Conservation (phyloP, 1,140 invertebrate species). For the Harlomillsia oculata region DNA sequence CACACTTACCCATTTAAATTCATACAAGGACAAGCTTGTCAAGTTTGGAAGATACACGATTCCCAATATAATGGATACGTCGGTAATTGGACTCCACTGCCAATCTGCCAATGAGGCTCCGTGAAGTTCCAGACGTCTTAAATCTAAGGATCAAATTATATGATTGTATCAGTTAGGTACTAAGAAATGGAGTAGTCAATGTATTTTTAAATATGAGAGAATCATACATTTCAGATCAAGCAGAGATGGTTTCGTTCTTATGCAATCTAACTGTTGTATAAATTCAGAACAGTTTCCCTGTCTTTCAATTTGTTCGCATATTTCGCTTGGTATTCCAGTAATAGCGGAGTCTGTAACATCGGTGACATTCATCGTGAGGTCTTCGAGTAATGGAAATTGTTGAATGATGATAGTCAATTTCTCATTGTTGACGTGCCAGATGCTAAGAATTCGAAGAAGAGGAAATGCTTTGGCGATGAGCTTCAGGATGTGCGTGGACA, state of each 20-base stretch:
- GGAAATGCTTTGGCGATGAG: conserved; percentile 5
- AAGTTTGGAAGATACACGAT: conserved; percentile 11
- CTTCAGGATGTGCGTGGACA: conserved; percentile 16
- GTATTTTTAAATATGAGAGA: background rate
- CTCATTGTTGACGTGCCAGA: conserved; percentile 21
- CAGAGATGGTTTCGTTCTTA: conserved; percentile 1
- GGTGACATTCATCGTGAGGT: conserved; percentile 15
- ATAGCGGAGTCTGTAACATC: conserved; percentile 19
- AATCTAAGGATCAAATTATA: background rate
- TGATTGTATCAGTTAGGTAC: background rate
- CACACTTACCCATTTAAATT: conserved; percentile 23
- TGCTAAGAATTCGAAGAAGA: conserved; percentile 10
- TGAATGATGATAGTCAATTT: conserved; percentile 16
- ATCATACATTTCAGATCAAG: conserved; percentile 11
- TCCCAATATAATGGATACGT: conserved; percentile 16
- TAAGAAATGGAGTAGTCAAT: background rate
- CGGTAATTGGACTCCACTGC: conserved; percentile 17
- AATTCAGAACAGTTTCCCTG: conserved; percentile 11
- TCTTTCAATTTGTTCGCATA: conserved; percentile 24
- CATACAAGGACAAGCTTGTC: conserved; percentile 19
- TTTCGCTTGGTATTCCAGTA: conserved; percentile 11
- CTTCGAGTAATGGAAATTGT: conserved; percentile 8
- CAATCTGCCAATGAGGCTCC: conserved; percentile 19
- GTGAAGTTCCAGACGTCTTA: conserved; percentile 17
- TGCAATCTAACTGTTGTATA: background rate